Base-by-base conservation (phyloP, 1,140 invertebrate species). In the Meloidogyne floridensis region DNA sequence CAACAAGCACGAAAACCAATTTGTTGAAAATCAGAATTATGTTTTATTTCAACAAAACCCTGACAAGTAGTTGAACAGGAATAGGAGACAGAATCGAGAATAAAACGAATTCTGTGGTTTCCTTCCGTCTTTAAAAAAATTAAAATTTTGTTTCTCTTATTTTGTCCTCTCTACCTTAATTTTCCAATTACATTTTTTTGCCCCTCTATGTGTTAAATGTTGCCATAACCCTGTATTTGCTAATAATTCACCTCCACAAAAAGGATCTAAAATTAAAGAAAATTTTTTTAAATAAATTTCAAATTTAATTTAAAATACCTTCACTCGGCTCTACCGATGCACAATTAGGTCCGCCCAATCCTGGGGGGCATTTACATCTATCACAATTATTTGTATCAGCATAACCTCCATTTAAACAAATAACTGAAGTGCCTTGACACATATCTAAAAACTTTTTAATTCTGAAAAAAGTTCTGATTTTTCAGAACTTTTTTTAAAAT, bases 341-440 rank as follows among this genome's bases (percentile, higher is more conserved):
- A 69, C 87, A 88, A 32, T 71, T 59, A 32, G 65, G 20, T 15
- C 87, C 87, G 2, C 86, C 84, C 18, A 89, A 76, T 4, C 85
- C 85, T 7, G 79, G 77, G 8, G 85, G 85, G 13, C 85, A 86
- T 86, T 86, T 86, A 71, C 86, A 87, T 9, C 20, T 82, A 71
- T 79, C 11, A 75, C 90, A 90, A 74, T 90, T 86, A 72, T 91
- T 91, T 15, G 90, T 90, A 80, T 90, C 90, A 3, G 87, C 87
- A 78, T 89, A 89, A 51, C 88, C 88, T 18, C 87, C 88, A 79
- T 89, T 85, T 51, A 82, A 51, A 76, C 87, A 89, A 13, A 47
- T 13, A 32, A 86, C 76, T 77, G 77, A 20, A 10, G 81, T 83
- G 3, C 81, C 85, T 5, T 69, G 51, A 83, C 87, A 88, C 7